Percentiles rank a stretch among this genome's conserved stretches.
These are phyloP conservation scores for Tupiocoris notatus DNA, from an alignment of 2,888 invertebrate species.

Conservation along the genomic window DNA sequence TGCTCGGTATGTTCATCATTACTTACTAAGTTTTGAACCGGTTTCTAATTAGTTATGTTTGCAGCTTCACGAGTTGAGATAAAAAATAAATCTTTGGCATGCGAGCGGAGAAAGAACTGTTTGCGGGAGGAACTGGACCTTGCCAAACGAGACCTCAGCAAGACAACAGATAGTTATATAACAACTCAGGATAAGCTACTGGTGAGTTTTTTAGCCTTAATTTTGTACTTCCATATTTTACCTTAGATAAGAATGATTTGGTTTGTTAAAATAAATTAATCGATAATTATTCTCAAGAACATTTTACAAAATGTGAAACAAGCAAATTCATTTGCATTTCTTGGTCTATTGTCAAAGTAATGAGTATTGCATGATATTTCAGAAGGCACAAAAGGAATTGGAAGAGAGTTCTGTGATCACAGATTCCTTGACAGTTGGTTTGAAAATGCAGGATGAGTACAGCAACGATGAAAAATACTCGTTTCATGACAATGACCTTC, in stretches of 20 bases:
- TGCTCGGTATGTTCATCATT: background rate
- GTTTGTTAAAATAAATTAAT: background rate
- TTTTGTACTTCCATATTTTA: background rate
- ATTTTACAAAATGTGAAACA: background rate
- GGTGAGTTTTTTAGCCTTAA: too few species aligned
- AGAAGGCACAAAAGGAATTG: constrained; percentile 42
- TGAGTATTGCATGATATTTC: too few species aligned
- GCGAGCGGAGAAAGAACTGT: constrained; percentile 39
- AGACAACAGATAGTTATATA: constrained; percentile 41
- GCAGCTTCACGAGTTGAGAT: constrained; percentile 42
- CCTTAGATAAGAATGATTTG: background rate
- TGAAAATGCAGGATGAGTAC: constrained; percentile 34
- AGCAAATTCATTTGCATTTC: too few species aligned
- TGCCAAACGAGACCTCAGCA: constrained; percentile 41
- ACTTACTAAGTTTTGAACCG: background rate
- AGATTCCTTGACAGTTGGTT: constrained; percentile 26
- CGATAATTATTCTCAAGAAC: background rate
- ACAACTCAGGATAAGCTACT: constrained; percentile 45
- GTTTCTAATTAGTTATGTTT: background rate
- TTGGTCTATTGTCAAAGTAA: too few species aligned
- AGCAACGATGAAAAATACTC: constrained; percentile 36
- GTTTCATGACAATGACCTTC: constrained; percentile 24
- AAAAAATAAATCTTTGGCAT: constrained; percentile 39
- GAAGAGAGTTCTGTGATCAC: constrained; percentile 39
- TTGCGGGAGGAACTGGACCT: constrained; percentile 41